Evolutionary conservation across 2,113 vertebrate species (phyloP).

Genomic region (Periophthalmodon schlosseri): DNA sequence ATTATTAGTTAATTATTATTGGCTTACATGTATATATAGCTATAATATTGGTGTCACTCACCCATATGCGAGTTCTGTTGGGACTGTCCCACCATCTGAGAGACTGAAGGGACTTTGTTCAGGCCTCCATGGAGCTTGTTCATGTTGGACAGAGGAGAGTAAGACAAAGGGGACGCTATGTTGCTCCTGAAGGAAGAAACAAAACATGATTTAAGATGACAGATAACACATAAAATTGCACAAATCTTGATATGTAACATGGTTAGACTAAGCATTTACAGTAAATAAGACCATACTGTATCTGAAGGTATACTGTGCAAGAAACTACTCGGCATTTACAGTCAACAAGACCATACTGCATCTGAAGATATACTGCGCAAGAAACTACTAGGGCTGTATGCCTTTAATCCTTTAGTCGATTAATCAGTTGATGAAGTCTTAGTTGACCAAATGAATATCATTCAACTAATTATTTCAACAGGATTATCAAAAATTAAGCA

Average conservation of each 20-base stretch:
- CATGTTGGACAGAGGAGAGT: constrained; percentile 86
- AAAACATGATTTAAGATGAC: not conserved
- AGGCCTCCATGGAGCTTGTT: constrained; percentile 83
- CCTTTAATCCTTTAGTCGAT: too few relatives aligned
- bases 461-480: too few relatives aligned
- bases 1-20: too few relatives aligned
- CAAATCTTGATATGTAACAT: not conserved
- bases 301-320: too few relatives aligned
- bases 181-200: constrained; percentile 76
- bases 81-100: constrained; percentile 89
- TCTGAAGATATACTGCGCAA: too few relatives aligned
- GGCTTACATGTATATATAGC: too few relatives aligned
- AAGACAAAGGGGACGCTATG: constrained; percentile 81
- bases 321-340: too few relatives aligned
- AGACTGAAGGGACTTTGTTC: constrained; percentile 88
- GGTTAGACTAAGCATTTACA: not conserved
- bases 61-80: constrained; percentile 90
- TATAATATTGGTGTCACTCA: constrained; percentile 49
- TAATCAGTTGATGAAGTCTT: too few relatives aligned
- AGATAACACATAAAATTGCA: not conserved
- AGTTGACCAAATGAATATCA: too few relatives aligned
- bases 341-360: not conserved
- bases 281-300: not conserved
- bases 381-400: too few relatives aligned
- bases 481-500: too few relatives aligned